These are phyloP conservation scores for Stratiomys singularior DNA, from an alignment of 2,888 invertebrate species.

Conservation along the genomic window DNA sequence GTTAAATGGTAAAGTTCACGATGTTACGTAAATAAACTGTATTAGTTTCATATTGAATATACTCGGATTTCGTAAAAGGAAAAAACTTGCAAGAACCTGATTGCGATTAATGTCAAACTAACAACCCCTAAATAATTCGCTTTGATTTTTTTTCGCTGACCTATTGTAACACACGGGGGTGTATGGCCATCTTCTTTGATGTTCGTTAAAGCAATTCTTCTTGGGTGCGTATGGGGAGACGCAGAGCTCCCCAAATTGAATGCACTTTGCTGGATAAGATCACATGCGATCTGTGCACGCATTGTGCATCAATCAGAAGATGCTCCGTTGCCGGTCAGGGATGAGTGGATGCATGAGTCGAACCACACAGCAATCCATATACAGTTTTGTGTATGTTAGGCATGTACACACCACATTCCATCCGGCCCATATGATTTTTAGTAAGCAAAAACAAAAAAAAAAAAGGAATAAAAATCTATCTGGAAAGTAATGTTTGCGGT, in stretches of 20 bases:
- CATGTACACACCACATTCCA: background rate
- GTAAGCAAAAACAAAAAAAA: too few relatives aligned
- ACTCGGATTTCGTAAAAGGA: too few relatives aligned
- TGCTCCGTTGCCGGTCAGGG: background rate
- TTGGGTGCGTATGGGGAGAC: background rate
- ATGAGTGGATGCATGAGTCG: conserved; percentile 24
- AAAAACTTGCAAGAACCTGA: too few relatives aligned
- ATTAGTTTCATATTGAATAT: too few relatives aligned
- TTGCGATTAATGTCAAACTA: too few relatives aligned
- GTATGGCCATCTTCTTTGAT: background rate
- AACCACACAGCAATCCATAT: background rate
- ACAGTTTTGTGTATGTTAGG: background rate
- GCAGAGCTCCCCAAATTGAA: background rate
- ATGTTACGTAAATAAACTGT: too few relatives aligned
- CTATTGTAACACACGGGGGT: too few relatives aligned
- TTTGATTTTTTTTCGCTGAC: too few relatives aligned
- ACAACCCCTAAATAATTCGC: too few relatives aligned
- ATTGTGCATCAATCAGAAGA: conserved; percentile 4
- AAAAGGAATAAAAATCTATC: background rate
- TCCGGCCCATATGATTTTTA: conserved; percentile 33
- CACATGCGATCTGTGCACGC: background rate
- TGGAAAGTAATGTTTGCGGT: conserved; percentile 20
- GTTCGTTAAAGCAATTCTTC: conserved; percentile 13
- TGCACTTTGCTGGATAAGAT: background rate
- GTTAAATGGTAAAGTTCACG: too few relatives aligned